Evolutionary conservation across 2,113 vertebrate species (phyloP).

Genomic region (Atherinomorus stipes): DNA sequence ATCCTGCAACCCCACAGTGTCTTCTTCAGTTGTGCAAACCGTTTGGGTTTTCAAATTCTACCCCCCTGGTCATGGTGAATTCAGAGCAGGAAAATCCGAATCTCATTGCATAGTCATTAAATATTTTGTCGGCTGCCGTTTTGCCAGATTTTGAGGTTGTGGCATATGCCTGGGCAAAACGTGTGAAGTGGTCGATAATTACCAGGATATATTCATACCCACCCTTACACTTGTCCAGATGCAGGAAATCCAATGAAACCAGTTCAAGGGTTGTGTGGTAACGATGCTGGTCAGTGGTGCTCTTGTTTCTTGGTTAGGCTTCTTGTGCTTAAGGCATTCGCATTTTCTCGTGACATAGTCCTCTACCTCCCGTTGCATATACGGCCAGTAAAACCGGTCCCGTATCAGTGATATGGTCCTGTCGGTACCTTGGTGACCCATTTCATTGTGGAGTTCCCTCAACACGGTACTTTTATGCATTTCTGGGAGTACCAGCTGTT

Average conservation of each 20-base stretch:
- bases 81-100: too few species aligned
- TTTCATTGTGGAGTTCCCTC: background rate
- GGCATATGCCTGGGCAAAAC: background rate
- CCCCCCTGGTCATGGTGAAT: background rate
- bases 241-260: conserved; percentile 1
- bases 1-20: conserved; percentile 1
- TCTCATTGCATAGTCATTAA: too few species aligned
- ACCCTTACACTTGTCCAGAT: background rate
- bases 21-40: background rate
- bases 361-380: background rate
- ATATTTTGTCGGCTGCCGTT: background rate
- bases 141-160: conserved; percentile 1
- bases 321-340: conserved; percentile 7
- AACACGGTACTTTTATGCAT: background rate
- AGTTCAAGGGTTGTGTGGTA: conserved; percentile 11
- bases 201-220: conserved; percentile 13
- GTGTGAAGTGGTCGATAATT: background rate
- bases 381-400: too few species aligned
- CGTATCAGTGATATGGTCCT: background rate
- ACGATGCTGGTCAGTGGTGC: background rate
- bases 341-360: background rate
- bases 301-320: background rate
- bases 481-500: background rate
- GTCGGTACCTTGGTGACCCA: background rate
- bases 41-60: background rate